Evolutionary conservation across 2,113 vertebrate genomes (phyloP).

Genomic region (Rynchops niger): DNA sequence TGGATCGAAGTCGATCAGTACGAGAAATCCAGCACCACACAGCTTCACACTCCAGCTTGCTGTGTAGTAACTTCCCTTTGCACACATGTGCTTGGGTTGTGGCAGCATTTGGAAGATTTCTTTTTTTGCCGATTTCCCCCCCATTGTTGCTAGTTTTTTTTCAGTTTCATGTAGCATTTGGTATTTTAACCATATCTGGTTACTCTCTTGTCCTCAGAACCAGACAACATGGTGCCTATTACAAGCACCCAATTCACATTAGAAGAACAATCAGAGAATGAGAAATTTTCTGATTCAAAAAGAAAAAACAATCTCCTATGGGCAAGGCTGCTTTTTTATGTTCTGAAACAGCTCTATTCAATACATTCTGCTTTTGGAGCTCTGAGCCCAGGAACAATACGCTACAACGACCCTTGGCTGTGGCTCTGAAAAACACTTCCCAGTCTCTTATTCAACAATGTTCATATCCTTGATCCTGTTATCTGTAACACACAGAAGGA

Average conservation of each 20-base stretch:
- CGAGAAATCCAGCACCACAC: neutral
- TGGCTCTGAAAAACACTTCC: conserved; percentile 25
- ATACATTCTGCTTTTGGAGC: neutral
- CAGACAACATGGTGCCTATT: conserved; percentile 20
- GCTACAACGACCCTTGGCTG: neutral
- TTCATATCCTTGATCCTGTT: conserved; percentile 14
- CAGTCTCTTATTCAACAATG: neutral
- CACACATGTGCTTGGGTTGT: neutral
- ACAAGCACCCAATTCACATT: neutral
- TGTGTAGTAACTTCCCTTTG: neutral
- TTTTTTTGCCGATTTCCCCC: neutral
- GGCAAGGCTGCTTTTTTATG: neutral
- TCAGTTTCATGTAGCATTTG: neutral
- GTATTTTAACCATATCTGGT: conserved; percentile 2
- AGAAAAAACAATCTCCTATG: neutral
- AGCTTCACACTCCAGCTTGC: neutral
- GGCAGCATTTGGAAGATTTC: neutral
- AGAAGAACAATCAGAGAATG: neutral
- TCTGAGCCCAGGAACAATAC: conserved; percentile 19
- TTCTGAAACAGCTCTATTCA: neutral
- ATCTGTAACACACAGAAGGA: conserved; percentile 35
- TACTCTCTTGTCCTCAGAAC: conserved; percentile 6
- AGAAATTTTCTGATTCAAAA: conserved; percentile 26
- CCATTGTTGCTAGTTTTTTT: neutral
- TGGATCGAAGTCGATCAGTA: rapidly evolving